These are phyloP conservation scores for Ectobius pallidus DNA, from an alignment of 2,888 invertebrate species.

Conservation along the genomic window DNA sequence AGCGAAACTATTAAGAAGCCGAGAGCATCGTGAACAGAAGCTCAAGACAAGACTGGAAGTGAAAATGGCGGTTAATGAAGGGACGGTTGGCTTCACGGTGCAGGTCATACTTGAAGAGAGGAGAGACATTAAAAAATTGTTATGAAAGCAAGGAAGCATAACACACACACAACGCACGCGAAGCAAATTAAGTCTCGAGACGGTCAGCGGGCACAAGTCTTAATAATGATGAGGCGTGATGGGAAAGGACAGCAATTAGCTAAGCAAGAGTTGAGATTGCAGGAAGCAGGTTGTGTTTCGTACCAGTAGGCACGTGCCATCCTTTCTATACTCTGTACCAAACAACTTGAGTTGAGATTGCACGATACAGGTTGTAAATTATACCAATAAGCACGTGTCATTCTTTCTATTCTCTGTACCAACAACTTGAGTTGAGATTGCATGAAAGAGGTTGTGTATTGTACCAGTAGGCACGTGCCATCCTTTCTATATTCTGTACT, in stretches of 20 bases:
- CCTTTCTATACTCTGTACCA: too few species aligned
- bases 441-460: constrained; percentile 14
- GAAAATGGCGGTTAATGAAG: background rate
- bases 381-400: too few species aligned
- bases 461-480: background rate
- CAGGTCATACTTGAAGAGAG: constrained; percentile 1
- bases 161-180: background rate
- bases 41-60: too few species aligned
- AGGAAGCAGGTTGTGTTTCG: constrained; percentile 17
- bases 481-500: too few species aligned
- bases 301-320: background rate
- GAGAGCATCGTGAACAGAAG: too few species aligned
- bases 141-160: constrained; percentile 17
- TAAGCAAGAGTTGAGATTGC: constrained; percentile 9
- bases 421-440: constrained; percentile 13
- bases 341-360: too few species aligned
- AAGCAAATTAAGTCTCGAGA: constrained; percentile 3
- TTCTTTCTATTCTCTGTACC: too few species aligned
- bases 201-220: background rate
- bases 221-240: background rate
- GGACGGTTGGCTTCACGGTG: background rate
- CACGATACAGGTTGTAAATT: too few species aligned
- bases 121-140: constrained; percentile 5
- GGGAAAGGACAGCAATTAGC: constrained; percentile 10
- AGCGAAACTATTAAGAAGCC: too few species aligned